Base-by-base conservation (phyloP, 2,888 invertebrate species). In the Ophion slaviceki region DNA sequence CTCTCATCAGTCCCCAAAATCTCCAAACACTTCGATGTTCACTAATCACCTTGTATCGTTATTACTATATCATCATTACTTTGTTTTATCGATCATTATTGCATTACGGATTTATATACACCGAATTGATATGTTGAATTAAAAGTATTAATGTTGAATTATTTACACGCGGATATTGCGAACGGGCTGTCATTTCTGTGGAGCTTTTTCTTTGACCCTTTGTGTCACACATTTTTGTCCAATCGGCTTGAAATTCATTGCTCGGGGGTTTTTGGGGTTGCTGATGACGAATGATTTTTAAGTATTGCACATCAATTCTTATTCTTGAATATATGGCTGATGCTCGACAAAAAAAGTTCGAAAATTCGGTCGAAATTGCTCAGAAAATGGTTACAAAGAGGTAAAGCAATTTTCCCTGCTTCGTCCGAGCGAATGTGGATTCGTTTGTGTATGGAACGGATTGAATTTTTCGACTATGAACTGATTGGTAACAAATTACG, bases 41-140 rank as follows among this genome's bases (percentile, higher is more conserved):
- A 83, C 74, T 83, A 82, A 64, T 70, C 36, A n/a, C 86, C 89
- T 89, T 86, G 88, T 89, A 86, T 86, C 85, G 85, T 90, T 89
- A 88, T 89, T 89, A 90, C 74, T 61, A 80, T 71, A 71, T 79
- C 2, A 67, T 40, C 40, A 64, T 72, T 71, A 47, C 32, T 57
- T 53, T 57, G 45, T 14, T 64, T 40, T 74, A 57, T 20, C 53
- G 53, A 24, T 24, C 40, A 80, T 80, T 40, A 80, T 74, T 80
- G 61, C 89, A 90, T 92, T 90, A 88, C 88, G 90, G 91, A 92
- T 92, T 92, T 92, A 92, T 91, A 92, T 89, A 91, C 88, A 89
- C 87, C 67, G 90, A 90, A 86, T 77, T 68, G 88, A 90, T 91
- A 89, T 87, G 90, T 91, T 92, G 88, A 91, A 87, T 89, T 85